Base-by-base conservation (phyloP, 2,113 vertebrate genomes). In the Hemicordylus capensis region DNA sequence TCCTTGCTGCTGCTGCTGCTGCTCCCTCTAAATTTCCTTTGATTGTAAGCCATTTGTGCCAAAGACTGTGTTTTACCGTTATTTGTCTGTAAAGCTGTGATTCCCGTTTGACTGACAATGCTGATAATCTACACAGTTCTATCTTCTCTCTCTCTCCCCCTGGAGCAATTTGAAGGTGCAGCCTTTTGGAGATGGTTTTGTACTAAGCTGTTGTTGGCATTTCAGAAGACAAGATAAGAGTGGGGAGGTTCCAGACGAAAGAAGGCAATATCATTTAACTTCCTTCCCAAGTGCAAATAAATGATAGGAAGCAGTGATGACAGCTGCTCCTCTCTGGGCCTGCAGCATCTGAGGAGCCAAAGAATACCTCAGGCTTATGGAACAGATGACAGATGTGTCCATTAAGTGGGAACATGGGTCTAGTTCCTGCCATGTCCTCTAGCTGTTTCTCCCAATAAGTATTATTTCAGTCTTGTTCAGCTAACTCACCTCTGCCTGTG, bases 391-490 rank as follows among this genome's bases (percentile, higher is more conserved):
- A 87, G 81, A 83, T 73, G 77, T 78, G 56, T 44, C 59, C 48
- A 63, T 80, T 84, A 84, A 34, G 28, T 34, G 66, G 37, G 46
- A 64, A 56, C 37, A 73, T 1, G 19, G 67, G 67, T n/a, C 59
- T 84, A 26, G n/a, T 56, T 84, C 67, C 69, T 79, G 70, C 67
- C 75, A 84, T 74, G 48, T 64, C 80, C 84, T 73, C 76, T 37
- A 42, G 67, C 76, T 79, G 46, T 83, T 84, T 39, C 46, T 42
- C 44, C 58, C 46, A 37, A 11, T 73, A 46, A 15, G 28, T 46
- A 74, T 84, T 83, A 79, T 66, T 69, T 87, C 74, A 87, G 37
- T 83, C 26, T 83, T 63, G 56, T 79, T 34, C 46, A 64, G 51
- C 34, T 83, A 84, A 67, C 59, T 80, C 84, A 76, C 31, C 58